Evolutionary conservation across 2,888 invertebrate species (phyloP), one percentile per base, ranked within the genome.

Genomic region (Sialis lutaria): DNA sequence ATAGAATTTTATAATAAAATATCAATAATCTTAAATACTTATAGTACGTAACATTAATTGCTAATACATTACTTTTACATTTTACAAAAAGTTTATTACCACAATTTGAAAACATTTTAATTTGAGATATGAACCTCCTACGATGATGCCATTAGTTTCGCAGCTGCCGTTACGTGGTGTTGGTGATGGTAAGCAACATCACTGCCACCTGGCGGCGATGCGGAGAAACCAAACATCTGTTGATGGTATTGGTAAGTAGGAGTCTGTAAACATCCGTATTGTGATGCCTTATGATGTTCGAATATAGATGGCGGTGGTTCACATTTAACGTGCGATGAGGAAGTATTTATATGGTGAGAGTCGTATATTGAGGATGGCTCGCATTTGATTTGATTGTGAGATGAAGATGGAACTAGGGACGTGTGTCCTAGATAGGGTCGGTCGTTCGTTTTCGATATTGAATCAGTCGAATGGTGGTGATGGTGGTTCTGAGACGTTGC

Each of bases 71-170:
- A 42, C 42, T 7, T 22, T 30, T 22, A 42, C 13, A 6, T 6
- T 30, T 42, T 8, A 35, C 35, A 35, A 35, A 40, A n/a, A n/a
- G n/a, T n/a, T 13, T n/a, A 2, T 13, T 6, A 5, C 3, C 13
- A 13, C 40, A 7, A n/a, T 40, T n/a, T 40, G 40, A 40, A 13
- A 13, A 13, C 40, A 40, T 13, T 40, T 40, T 40, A 5, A 40
- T 40, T 40, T 40, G 40, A 40, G 10, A 40, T 40, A 13, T 40
- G 8, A 42, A 42, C 32, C 42, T 42, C 32, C 70, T 81, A 86
- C 64, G 86, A 84, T 48, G 85, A 83, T 8, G 86, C 86, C 77
- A 87, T 82, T 52, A 86, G 69, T 62, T 86, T 86, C 48, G 86
- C 84, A 50, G 86, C 82, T 51, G 84, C 83, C 39, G 85, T 84